Evolutionary conservation across 2,888 invertebrate genomes (phyloP).

Genomic region (Terebella lapidaria): DNA sequence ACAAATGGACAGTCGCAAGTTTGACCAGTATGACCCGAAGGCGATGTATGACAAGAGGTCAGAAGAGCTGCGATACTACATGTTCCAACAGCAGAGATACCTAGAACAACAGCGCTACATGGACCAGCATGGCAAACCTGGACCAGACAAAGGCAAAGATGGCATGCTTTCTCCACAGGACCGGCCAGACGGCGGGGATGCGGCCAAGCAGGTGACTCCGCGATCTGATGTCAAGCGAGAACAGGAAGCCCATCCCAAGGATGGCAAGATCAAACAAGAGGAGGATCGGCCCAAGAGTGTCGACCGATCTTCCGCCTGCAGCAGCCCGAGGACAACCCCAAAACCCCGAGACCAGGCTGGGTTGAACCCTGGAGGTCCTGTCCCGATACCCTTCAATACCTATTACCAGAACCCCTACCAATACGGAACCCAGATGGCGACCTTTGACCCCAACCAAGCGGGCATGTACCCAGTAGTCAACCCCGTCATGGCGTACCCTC

Average conservation of each 20-base stretch:
- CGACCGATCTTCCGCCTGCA: too few species aligned
- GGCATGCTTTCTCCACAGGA: background rate
- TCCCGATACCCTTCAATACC: background rate
- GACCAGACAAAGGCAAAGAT: background rate
- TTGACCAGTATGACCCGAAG: background rate
- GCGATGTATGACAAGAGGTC: background rate
- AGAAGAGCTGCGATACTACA: background rate
- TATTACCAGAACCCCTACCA: background rate
- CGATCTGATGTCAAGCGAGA: background rate
- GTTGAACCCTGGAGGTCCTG: background rate
- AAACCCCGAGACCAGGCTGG: background rate
- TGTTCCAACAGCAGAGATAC: background rate
- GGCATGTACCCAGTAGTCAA: background rate
- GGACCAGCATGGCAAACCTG: background rate
- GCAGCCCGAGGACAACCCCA: background rate
- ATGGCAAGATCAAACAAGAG: background rate
- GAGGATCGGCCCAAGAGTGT: background rate
- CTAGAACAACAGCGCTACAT: background rate
- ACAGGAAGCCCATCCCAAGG: background rate
- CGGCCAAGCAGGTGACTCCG: background rate
- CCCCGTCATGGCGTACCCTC: constrained; percentile 4
- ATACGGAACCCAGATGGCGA: background rate
- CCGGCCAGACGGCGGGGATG: background rate
- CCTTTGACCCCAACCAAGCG: constrained; percentile 1
- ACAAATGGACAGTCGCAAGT: constrained; percentile 43